These are phyloP conservation scores for Frieseomelitta varia DNA, from an alignment of 1,140 invertebrate genomes.

Conservation along the genomic window DNA sequence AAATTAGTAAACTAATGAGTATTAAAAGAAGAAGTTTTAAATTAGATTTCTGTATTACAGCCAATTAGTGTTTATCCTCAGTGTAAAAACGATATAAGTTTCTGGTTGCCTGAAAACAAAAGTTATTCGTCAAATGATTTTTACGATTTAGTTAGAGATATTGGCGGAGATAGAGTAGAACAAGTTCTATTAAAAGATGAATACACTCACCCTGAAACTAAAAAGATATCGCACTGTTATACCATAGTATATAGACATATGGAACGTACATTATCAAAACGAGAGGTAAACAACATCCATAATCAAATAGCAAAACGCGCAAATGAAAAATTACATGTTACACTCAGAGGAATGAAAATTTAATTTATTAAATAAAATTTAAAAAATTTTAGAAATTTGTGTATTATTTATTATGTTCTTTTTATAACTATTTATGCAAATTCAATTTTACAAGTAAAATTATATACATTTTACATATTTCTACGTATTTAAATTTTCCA, in stretches of 20 bases:
- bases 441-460: not conserved
- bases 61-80: conserved; percentile 94
- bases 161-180: conserved; percentile 96
- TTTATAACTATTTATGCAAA: not conserved
- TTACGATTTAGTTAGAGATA: conserved; percentile 94
- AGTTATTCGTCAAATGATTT: conserved; percentile 93
- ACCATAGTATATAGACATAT: conserved; percentile 97
- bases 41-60: conserved; percentile 83
- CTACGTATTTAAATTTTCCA: no score
- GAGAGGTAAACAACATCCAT: conserved; percentile 94
- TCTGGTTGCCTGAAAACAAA: conserved; percentile 92
- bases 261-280: conserved; percentile 93
- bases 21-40: conserved; percentile 9
- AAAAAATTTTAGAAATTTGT: no score
- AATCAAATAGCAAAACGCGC: conserved; percentile 87
- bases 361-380: conserved; percentile 23
- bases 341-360: conserved; percentile 84
- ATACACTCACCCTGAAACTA: conserved; percentile 93
- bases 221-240: conserved; percentile 94
- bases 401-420: not conserved
- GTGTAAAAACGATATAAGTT: conserved; percentile 96
- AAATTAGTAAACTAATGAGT: not conserved
- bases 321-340: conserved; percentile 86
- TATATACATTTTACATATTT: no score
- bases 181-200: conserved; percentile 94